A percentile compares a stretch with the other conserved stretches of the same genome.
Evolutionary conservation across 2,113 vertebrate genomes (phyloP).

Genomic region (Garra rufa): DNA sequence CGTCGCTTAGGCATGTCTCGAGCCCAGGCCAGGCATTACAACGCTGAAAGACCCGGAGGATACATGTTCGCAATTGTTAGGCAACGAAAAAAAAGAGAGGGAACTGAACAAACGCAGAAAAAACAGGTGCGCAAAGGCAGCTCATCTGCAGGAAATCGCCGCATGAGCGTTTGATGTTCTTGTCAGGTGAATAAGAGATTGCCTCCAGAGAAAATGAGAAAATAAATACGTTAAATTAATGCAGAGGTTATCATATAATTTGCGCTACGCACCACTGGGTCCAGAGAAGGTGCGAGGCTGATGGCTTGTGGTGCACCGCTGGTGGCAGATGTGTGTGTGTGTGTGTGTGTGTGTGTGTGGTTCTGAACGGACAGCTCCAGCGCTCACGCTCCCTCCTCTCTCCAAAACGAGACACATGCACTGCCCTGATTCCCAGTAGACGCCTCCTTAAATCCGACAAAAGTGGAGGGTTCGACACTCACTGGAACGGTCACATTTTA

Average conservation of each 20-base stretch:
- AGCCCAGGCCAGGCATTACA: constrained; percentile 68
- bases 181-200: neutral
- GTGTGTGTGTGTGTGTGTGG: constrained; percentile 57
- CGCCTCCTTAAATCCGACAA: constrained; percentile 34
- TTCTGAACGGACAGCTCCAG: constrained; percentile 78
- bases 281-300: neutral
- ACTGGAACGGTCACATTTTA: constrained; percentile 41
- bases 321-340: constrained; percentile 30
- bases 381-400: constrained; percentile 45
- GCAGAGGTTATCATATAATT: neutral
- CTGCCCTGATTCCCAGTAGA: constrained; percentile 22
- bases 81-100: neutral
- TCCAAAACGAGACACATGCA: constrained; percentile 44
- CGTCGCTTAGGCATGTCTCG: constrained; percentile 83
- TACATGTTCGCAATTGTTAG: constrained; percentile 39
- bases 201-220: neutral
- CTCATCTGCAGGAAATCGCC: neutral
- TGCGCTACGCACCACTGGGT: neutral
- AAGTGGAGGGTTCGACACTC: constrained; percentile 36
- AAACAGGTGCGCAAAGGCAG: constrained; percentile 6
- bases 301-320: constrained; percentile 5
- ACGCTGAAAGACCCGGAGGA: constrained; percentile 61
- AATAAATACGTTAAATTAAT: neutral
- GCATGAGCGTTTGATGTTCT: neutral
- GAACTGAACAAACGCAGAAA: neutral